Evolutionary conservation across 1,140 invertebrate species (phyloP).

Genomic region (Dermatophagoides farinae): DNA sequence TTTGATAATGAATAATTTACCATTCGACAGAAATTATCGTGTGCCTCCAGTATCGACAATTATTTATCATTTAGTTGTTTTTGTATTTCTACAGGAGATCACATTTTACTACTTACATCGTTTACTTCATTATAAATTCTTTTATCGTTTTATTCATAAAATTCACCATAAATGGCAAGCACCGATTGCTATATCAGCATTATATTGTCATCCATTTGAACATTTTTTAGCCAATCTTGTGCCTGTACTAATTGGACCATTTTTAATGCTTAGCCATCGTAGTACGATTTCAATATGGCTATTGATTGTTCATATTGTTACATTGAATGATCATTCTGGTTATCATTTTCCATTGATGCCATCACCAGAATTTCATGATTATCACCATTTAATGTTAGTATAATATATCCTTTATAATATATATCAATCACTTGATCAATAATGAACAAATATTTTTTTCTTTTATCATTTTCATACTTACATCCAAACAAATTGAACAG

Average conservation of each 20-base stretch:
- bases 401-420: too few species aligned
- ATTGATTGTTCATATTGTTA: conserved; percentile 50
- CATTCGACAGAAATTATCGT: background rate
- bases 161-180: conserved; percentile 69
- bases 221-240: conserved; percentile 61
- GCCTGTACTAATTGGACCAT: conserved; percentile 54
- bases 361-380: conserved; percentile 74
- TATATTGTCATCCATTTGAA: conserved; percentile 71
- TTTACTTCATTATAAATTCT: conserved; percentile 44
- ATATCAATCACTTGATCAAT: background rate
- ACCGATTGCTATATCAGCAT: conserved; percentile 53
- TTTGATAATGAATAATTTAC: background rate
- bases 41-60: conserved; percentile 1
- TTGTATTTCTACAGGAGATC: background rate
- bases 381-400: conserved; percentile 66
- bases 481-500: too few species aligned
- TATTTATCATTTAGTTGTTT: background rate
- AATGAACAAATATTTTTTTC: conserved; percentile 6
- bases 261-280: conserved; percentile 57
- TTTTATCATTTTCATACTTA: too few species aligned
- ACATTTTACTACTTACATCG: conserved; percentile 22
- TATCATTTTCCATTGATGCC: conserved; percentile 72
- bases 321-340: conserved; percentile 63
- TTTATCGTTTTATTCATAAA: conserved; percentile 69
- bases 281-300: conserved; percentile 66